Base-by-base conservation (phyloP, 1,140 invertebrate genomes). In the Cyclargus thomasi region DNA sequence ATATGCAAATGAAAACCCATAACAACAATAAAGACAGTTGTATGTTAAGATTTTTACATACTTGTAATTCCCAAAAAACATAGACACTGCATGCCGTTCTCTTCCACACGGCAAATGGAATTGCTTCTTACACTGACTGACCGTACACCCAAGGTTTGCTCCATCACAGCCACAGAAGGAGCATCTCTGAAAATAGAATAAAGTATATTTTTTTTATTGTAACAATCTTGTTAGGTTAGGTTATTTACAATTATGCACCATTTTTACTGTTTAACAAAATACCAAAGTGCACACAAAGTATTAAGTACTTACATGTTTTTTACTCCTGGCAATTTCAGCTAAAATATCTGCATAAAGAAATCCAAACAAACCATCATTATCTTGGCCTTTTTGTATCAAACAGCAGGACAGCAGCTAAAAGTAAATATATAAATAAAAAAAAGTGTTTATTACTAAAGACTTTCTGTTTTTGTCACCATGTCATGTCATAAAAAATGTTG, bases 101-200 rank as follows among this genome's bases (percentile, higher is more conserved):
- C 92, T 73, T 0, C 93, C 94, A 84, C 94, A 95, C 0, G 91
- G 90, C 67, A 94, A 85, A 73, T 95, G 94, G 80, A 93, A 95
- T 20, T 86, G 91, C 21, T 85, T 87, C n/a, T 86, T 81, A 74
- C 94, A 95, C 57, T 86, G 81, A 14, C 74, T 75, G 2, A 91
- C 77, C 36, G 84, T 84, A 80, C 94, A 95, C 0, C 92, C 92
- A 11, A 95, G 85, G 1, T 92, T 93, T 0, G 94, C 94, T 16
- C 92, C 91, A 7, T 75, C 82, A 47, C 84, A 77, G 18, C 81
- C 80, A 79, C 94, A 95, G 74, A 92, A 94, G 1, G 75, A 91
- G 79, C 94, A 95, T 86, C 78, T 91, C 93, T 94, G 83, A 18
- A 85, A 75, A 76, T 21, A 3, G 5, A 29, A 29, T 36, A 55